Evolutionary conservation across 2,113 vertebrate genomes (phyloP), one percentile per base, ranked within the genome.

Genomic region (Heloderma charlesbogerti): DNA sequence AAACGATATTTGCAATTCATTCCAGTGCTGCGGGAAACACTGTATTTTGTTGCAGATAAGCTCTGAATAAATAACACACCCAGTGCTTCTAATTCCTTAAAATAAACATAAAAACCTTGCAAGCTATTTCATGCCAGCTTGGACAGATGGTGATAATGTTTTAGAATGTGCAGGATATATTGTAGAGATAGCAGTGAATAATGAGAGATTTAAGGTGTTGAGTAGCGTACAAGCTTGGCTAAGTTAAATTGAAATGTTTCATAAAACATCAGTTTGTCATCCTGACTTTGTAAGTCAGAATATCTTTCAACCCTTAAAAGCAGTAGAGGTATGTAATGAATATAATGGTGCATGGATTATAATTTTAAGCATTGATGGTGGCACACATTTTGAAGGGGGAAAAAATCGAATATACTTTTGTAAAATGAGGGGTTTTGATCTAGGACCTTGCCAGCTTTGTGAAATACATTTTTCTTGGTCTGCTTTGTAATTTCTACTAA

Each of bases 51-150:
- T 94, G 43, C 31, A 95, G 92, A 94, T 95, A 95, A 95, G 22
- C 43, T 94, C 84, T 88, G 89, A 96, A 97, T 95, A 96, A 96
- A 97, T 95, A 96, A 92, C 90, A 95, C 66, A 89, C 51, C 40
- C 82, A 91, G 74, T 94, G 93, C 77, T 95, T 95, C 88, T 96
- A 95, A 96, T 95, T 96, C 95, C 93, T 96, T 96, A 95, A 97
- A 96, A 95, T 96, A 92, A 96, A 85, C 92, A 89, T 92, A 90
- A 95, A 97, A 96, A 54, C 77, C 45, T 92, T 96, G 81, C 83
- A 94, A 94, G 91, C n/a, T 96, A 93, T 97, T 97, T 96, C 91
- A 95, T 96, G 94, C 86, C 93, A 96, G 74, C 67, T 95, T 96
- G 97, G 91, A 96, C 87, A 95, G 92, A 75, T 92, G 43, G 13